These are phyloP conservation scores for Epicauta chinensis DNA, from an alignment of 1,140 invertebrate species.

Conservation along the genomic window DNA sequence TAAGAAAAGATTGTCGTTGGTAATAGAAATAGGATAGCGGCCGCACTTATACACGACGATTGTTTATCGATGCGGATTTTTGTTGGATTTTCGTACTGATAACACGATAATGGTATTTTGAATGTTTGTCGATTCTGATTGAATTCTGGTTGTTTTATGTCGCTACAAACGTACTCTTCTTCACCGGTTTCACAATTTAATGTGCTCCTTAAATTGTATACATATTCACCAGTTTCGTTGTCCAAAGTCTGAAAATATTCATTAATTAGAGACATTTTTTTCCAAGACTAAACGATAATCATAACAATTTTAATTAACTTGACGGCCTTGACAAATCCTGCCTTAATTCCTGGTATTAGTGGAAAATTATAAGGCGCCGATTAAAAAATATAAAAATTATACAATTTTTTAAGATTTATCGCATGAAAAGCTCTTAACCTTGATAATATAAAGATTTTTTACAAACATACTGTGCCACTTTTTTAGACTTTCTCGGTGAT, in stretches of 20 bases:
- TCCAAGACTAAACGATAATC: too few species aligned
- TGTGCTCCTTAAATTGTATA: background rate
- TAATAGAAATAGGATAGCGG: conserved; percentile 35
- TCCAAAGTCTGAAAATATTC: conserved; percentile 17
- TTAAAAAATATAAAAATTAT: too few species aligned
- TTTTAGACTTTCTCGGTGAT: too few species aligned
- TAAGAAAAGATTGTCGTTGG: conserved; percentile 44
- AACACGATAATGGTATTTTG: conserved; percentile 1
- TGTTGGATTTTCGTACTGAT: conserved; percentile 1
- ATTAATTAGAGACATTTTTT: background rate
- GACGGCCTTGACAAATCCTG: too few species aligned
- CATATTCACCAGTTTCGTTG: conserved; percentile 30
- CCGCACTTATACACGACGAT: background rate
- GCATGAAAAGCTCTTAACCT: too few species aligned
- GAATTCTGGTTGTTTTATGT: conserved; percentile 2
- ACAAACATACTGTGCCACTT: too few species aligned
- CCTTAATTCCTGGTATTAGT: too few species aligned
- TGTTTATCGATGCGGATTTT: background rate
- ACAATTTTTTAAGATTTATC: too few species aligned
- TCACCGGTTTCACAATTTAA: conserved; percentile 32
- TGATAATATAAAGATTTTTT: too few species aligned
- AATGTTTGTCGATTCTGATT: background rate
- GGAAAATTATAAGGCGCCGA: too few species aligned
- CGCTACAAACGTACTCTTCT: conserved; percentile 11
- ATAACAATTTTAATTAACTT: too few species aligned